phyloP scores from a whole-genome alignment of 2,797 vertebrate genomes.

The Cynopterus sphinx region DNA sequence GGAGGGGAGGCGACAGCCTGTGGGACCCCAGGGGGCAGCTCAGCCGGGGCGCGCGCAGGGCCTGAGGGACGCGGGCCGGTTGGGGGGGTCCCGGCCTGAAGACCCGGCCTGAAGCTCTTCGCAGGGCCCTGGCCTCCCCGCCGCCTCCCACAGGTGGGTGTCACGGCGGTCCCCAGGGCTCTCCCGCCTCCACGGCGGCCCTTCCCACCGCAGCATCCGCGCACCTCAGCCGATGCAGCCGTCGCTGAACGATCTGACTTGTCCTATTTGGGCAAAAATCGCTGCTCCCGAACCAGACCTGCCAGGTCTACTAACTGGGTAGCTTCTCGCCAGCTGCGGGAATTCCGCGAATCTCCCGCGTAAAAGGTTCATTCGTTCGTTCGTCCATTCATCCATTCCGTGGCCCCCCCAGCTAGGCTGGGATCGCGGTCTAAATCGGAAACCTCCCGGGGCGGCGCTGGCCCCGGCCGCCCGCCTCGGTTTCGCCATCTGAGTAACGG shows the following conservation, averaged over 20 bases:
- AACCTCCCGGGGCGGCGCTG: too few species aligned
- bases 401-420: neutral
- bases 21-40: neutral
- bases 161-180: too few species aligned
- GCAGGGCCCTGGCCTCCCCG: neutral
- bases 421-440: neutral
- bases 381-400: neutral
- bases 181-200: rapidly evolving
- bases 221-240: rapidly evolving
- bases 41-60: too few species aligned
- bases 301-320: rapidly evolving
- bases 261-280: neutral
- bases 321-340: rapidly evolving
- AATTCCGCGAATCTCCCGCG: rapidly evolving
- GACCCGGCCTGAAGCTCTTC: neutral
- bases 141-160: rapidly evolving
- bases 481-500: neutral
- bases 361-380: neutral
- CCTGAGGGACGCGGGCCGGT: neutral
- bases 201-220: neutral
- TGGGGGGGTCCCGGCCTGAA: rapidly evolving
- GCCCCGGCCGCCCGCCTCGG: rapidly evolving
- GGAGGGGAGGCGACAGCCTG: neutral
- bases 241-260: neutral
- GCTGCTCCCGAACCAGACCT: rapidly evolving